Base-by-base conservation (phyloP, 2,797 vertebrate genomes). In the Cheirogaleus major region DNA sequence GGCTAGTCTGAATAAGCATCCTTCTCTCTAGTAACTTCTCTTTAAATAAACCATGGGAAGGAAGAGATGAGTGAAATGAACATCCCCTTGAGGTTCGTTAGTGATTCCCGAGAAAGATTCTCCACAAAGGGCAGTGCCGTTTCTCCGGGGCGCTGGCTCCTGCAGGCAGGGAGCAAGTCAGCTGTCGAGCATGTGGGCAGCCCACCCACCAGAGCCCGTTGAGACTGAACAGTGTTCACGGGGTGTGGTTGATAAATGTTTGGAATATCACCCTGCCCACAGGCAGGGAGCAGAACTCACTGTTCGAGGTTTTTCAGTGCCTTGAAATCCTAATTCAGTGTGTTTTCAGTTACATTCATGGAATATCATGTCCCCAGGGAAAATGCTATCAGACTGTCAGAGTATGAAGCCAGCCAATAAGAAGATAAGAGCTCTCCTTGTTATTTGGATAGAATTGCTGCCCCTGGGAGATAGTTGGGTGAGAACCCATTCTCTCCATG, bases 171-270 rank as follows among this genome's bases (percentile, higher is more conserved):
- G 32, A 92, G 17, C 12, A 35, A 50, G 15, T 41, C 15, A 35
- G 8, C 52, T 69, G 11, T 32, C 7, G 15, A 15, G n/a, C 48
- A 22, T 9, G 1, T 4, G 48, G 25, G 22, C 4, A 84, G 43
- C 67, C 0, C 0, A 7, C 1, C 3, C 2, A 52, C 45, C 52
- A 48, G 43, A 11, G 55, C 32, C 59, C 50, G 0, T 23, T 13
- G 23, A 73, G 69, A 43, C 69, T 73, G 12, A 2, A 27, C 11
- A 22, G 48, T 61, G 10, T 65, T 63, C 4, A 0, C 11, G 7
- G 12, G 25, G 11, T 11, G 3, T 4, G 63, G 69, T 23, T 0
- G 4, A 17, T 55, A 52, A 61, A 4, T 45, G 43, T 83, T 72
- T 65, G 69, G 20, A 57, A 1, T 11, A 6, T 52, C 18, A 13